A percentile compares a stretch with the other conserved stretches of the same genome.
These are phyloP conservation scores for Graptemys geographica DNA, from an alignment of 2,797 vertebrate species.

Conservation along the genomic window DNA sequence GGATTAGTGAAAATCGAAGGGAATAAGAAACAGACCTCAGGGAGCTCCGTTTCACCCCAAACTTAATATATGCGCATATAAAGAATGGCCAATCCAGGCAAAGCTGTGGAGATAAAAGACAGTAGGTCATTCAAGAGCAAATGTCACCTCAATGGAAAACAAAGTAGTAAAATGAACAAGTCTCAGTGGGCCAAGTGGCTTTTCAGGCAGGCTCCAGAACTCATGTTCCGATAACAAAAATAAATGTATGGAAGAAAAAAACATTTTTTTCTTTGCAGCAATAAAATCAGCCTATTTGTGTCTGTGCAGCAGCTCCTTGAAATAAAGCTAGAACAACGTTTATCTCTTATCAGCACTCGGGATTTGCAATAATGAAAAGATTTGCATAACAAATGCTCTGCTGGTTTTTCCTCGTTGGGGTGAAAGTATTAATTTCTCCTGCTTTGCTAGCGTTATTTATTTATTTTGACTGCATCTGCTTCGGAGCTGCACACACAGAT, in stretches of 20 bases:
- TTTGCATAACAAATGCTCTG: constrained; percentile 79
- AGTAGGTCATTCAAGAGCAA: constrained; percentile 80
- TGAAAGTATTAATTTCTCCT: constrained; percentile 77
- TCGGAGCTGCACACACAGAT: not conserved
- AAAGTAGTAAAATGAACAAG: constrained; percentile 77
- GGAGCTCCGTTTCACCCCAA: constrained; percentile 64
- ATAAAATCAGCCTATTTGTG: constrained; percentile 44
- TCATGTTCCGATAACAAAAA: constrained; percentile 66
- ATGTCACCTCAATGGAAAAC: constrained; percentile 79
- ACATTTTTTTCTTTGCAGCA: constrained; percentile 34
- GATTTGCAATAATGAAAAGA: constrained; percentile 77
- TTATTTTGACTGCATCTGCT: constrained; percentile 12
- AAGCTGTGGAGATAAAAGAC: constrained; percentile 69
- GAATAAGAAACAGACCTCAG: constrained; percentile 70
- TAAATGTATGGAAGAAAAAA: constrained; percentile 51
- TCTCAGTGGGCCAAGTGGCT: constrained; percentile 74
- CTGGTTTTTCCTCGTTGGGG: constrained; percentile 60
- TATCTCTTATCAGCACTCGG: constrained; percentile 78
- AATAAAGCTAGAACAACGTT: constrained; percentile 71
- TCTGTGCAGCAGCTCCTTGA: constrained; percentile 63
- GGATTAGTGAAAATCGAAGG: constrained; percentile 68
- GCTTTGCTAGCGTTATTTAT: not conserved
- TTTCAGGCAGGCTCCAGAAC: constrained; percentile 63
- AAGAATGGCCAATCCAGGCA: constrained; percentile 69
- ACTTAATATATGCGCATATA: constrained; percentile 77